These are phyloP conservation scores for Mercenaria mercenaria DNA, from an alignment of 1,140 invertebrate species.

Conservation along the genomic window DNA sequence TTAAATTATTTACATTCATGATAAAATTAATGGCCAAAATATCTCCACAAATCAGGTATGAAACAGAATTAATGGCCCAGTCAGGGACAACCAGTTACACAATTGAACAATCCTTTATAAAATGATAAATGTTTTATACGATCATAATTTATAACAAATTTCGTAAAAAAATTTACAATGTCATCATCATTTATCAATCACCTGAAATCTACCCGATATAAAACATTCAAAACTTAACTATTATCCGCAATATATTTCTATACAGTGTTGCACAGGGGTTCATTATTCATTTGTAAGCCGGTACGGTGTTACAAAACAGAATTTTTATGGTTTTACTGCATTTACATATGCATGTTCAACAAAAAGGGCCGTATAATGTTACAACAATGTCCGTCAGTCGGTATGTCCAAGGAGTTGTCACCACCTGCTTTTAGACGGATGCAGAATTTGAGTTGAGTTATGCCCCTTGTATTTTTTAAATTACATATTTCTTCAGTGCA, in stretches of 20 bases:
- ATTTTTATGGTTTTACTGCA: too few species aligned
- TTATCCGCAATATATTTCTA: background rate
- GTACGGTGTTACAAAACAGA: too few species aligned
- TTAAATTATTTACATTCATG: background rate
- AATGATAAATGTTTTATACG: constrained; percentile 24
- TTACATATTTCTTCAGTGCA: too few species aligned
- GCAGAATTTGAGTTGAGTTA: too few species aligned
- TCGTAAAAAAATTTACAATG: background rate
- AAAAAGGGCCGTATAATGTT: too few species aligned
- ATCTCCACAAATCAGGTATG: background rate
- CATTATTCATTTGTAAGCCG: background rate
- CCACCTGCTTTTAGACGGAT: too few species aligned
- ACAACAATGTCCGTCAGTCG: too few species aligned
- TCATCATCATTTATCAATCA: constrained; percentile 38
- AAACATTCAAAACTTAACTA: background rate
- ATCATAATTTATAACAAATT: constrained; percentile 1
- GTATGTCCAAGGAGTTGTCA: too few species aligned
- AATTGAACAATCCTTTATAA: background rate
- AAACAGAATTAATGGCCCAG: background rate
- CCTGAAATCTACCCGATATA: constrained; percentile 11
- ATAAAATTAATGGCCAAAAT: background rate
- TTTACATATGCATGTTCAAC: too few species aligned
- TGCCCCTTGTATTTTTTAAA: too few species aligned
- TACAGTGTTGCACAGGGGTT: background rate
- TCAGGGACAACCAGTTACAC: background rate